Conservation (phyloP, 2,113 vertebrate species). For the Pluvialis apricaria region DNA sequence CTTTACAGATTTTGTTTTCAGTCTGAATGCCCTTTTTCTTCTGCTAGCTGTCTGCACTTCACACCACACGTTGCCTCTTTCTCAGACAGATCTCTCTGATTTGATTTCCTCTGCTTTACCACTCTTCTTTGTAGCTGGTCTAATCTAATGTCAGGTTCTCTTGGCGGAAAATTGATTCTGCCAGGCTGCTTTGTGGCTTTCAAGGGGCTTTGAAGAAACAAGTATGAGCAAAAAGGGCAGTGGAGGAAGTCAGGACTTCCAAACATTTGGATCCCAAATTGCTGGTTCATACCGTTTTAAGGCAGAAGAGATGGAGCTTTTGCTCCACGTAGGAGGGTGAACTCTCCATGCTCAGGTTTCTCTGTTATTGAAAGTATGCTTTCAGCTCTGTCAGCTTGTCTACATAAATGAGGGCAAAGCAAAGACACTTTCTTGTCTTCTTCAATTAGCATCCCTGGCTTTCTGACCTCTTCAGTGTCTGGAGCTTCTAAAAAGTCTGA, state of each 20-base stretch:
- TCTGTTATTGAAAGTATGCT: not conserved
- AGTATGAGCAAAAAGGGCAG: not conserved
- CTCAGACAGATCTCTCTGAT: not conserved
- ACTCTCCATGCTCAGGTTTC: not conserved
- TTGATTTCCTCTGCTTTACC: constrained; percentile 7
- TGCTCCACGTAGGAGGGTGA: not conserved
- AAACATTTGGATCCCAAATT: not conserved
- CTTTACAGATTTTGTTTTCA: constrained; percentile 6
- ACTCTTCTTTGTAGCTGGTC: not conserved
- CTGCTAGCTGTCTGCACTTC: not conserved
- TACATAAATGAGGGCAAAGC: not conserved
- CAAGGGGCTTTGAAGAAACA: not conserved
- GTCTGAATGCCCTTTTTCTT: not conserved
- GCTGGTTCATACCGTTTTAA: not conserved
- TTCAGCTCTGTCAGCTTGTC: not conserved
- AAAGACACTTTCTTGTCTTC: not conserved
- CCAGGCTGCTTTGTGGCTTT: not conserved
- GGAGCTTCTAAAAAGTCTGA: not conserved
- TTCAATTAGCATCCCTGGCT: not conserved
- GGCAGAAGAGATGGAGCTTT: not conserved
- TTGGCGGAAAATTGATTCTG: not conserved
- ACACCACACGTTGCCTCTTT: not conserved
- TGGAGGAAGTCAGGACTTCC: not conserved
- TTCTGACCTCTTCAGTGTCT: not conserved
- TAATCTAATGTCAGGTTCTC: not conserved